A percentile compares a stretch with the other conserved stretches of the same genome.
These are phyloP conservation scores for Hetaerina titia DNA, from an alignment of 2,888 invertebrate genomes.

Conservation along the genomic window DNA sequence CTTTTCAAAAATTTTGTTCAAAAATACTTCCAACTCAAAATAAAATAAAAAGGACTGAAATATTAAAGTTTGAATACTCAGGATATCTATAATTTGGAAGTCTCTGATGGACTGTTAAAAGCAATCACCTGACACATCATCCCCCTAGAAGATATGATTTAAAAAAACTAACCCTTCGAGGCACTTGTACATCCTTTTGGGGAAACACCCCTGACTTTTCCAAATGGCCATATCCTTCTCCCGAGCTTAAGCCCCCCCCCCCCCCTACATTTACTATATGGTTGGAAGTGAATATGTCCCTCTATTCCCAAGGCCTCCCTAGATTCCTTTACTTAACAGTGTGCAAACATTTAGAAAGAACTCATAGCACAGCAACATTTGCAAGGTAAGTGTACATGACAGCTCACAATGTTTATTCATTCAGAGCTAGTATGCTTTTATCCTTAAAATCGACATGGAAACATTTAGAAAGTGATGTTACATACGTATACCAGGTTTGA, in stretches of 20 bases:
- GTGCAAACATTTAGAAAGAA: neutral
- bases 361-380: constrained; percentile 17
- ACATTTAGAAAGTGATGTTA: constrained; percentile 66
- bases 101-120: neutral
- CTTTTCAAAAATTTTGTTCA: neutral
- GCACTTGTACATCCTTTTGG: constrained; percentile 53
- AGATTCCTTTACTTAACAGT: neutral
- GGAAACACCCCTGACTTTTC: constrained; percentile 5
- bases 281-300: constrained; percentile 32
- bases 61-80: neutral
- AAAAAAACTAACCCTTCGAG: constrained; percentile 41
- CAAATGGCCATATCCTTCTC: constrained; percentile 16
- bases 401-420: constrained; percentile 42
- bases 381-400: constrained; percentile 51
- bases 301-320: constrained; percentile 40
- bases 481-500: constrained; percentile 66
- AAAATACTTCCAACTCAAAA: neutral
- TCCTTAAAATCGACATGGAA: constrained; percentile 65
- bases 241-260: neutral
- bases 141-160: constrained; percentile 9
- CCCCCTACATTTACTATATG: neutral
- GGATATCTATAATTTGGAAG: neutral
- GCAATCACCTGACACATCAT: neutral
- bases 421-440: constrained; percentile 58
- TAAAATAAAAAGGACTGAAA: too few species aligned